Conservation (phyloP, 2,888 invertebrate genomes). For the Chymomyza procnemis region DNA sequence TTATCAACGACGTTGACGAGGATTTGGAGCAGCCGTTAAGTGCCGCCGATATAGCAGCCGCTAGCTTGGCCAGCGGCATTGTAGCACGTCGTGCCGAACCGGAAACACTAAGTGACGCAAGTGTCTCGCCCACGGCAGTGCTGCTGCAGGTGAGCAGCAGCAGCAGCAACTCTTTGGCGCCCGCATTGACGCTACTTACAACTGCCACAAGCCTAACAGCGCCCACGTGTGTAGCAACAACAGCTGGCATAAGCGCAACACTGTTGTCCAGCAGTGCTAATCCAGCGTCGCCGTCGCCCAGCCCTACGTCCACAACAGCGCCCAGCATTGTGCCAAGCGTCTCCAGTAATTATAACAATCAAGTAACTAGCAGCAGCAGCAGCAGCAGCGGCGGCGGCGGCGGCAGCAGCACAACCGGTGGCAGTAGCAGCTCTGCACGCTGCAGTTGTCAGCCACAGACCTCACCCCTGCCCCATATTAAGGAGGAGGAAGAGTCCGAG, state of each 20-base stretch:
- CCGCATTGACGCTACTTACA: constrained; percentile 45
- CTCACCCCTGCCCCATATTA: constrained; percentile 88
- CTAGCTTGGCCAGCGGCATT: constrained; percentile 71
- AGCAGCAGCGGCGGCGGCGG: constrained; percentile 16
- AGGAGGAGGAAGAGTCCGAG: constrained; percentile 86
- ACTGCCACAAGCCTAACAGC: constrained; percentile 46
- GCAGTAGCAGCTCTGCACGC: constrained; percentile 44
- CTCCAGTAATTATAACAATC: constrained; percentile 26
- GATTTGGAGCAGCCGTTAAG: constrained; percentile 61
- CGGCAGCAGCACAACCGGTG: constrained; percentile 74
- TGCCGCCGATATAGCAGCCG: constrained; percentile 73
- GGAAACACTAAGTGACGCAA: constrained; percentile 74
- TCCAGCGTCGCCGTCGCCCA: constrained; percentile 53
- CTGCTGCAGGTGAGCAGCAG: constrained; percentile 51
- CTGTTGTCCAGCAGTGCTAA: constrained; percentile 39
- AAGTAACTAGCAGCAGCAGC: constrained; percentile 15
- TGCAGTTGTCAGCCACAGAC: constrained; percentile 82
- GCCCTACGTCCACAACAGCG: constrained; percentile 32
- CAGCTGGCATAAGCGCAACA: constrained; percentile 20
- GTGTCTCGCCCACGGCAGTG: constrained; percentile 74
- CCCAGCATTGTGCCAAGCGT: constrained; percentile 8
- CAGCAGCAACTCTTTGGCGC: constrained; percentile 31
- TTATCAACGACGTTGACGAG: constrained; percentile 75
- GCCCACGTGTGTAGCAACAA: constrained; percentile 29
- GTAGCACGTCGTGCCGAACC: constrained; percentile 73